Evolutionary conservation across 2,113 vertebrate genomes (phyloP).

Genomic region (Etia nguti): DNA sequence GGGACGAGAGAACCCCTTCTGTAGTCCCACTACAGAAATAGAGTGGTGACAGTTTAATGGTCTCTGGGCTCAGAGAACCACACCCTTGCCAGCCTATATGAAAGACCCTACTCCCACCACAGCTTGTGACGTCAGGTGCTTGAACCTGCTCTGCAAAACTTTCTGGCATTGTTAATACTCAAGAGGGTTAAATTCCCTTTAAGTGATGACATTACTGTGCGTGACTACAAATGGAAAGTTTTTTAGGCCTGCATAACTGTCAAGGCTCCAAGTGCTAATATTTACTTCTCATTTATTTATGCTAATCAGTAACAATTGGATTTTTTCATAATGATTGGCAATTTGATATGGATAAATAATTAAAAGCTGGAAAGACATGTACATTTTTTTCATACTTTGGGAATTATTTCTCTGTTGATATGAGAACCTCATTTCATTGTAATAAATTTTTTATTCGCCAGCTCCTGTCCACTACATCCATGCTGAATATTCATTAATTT

Average conservation of each 20-base stretch:
- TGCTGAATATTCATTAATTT: constrained; percentile 47
- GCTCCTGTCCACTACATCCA: constrained; percentile 22
- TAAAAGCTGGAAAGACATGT: constrained; percentile 34
- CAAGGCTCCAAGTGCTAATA: constrained; percentile 36
- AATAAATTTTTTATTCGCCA: constrained; percentile 17
- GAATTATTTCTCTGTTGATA: constrained; percentile 17
- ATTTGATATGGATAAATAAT: constrained; percentile 37
- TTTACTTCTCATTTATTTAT: constrained; percentile 64
- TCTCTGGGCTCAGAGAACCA: constrained; percentile 50
- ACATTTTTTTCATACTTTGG: constrained; percentile 24
- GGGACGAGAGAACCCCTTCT: constrained; percentile 23
- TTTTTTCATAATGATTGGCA: not conserved
- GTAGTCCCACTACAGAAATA: constrained; percentile 48
- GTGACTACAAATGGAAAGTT: constrained; percentile 53
- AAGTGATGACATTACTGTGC: constrained; percentile 49
- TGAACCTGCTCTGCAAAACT: constrained; percentile 35
- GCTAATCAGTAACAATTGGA: constrained; percentile 60
- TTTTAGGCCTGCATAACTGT: constrained; percentile 23
- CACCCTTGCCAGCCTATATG: constrained; percentile 59
- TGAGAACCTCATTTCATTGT: constrained; percentile 32
- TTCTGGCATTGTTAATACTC: constrained; percentile 36
- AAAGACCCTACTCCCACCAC: constrained; percentile 42
- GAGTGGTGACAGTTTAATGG: constrained; percentile 71
- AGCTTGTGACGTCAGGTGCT: constrained; percentile 57
- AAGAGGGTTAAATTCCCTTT: constrained; percentile 22